Conservation (phyloP, 1,140 invertebrate genomes). For the Bombus superbus region DNA sequence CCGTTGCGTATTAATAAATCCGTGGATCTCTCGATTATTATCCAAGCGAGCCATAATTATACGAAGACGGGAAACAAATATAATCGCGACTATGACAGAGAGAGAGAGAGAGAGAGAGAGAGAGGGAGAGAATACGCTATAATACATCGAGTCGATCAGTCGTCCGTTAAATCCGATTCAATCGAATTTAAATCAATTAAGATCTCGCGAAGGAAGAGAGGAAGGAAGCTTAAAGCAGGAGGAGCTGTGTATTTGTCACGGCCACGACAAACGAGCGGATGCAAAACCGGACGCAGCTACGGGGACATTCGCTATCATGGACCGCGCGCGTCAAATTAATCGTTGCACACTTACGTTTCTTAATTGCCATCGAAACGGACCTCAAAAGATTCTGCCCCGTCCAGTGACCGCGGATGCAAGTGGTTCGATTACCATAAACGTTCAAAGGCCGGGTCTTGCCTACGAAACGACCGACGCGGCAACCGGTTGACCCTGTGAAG, state of each 20-base stretch:
- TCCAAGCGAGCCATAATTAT: constrained; percentile 3
- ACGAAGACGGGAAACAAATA: neutral
- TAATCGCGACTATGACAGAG: neutral
- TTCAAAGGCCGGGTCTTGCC: neutral
- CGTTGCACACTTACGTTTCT: constrained; percentile 41
- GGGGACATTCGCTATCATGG: constrained; percentile 1
- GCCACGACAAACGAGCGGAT: constrained; percentile 34
- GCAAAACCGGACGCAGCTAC: constrained; percentile 1
- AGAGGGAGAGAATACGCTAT: neutral
- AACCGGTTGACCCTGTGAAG: neutral
- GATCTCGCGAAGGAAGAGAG: neutral
- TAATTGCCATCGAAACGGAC: constrained; percentile 37
- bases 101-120: too few relatives aligned
- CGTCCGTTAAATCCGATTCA: neutral
- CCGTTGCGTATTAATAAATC: constrained; percentile 4
- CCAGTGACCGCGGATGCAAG: constrained; percentile 9
- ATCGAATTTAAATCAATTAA: constrained; percentile 34
- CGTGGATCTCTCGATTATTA: constrained; percentile 1
- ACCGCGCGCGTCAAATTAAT: constrained; percentile 29
- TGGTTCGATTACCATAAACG: constrained; percentile 32
- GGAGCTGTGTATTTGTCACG: neutral
- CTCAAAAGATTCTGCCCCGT: neutral
- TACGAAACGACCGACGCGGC: constrained; percentile 14
- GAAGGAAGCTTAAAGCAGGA: neutral
- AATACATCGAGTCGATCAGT: neutral